These are phyloP conservation scores for Phaedon cochleariae DNA, from an alignment of 2,888 invertebrate genomes.

Conservation along the genomic window DNA sequence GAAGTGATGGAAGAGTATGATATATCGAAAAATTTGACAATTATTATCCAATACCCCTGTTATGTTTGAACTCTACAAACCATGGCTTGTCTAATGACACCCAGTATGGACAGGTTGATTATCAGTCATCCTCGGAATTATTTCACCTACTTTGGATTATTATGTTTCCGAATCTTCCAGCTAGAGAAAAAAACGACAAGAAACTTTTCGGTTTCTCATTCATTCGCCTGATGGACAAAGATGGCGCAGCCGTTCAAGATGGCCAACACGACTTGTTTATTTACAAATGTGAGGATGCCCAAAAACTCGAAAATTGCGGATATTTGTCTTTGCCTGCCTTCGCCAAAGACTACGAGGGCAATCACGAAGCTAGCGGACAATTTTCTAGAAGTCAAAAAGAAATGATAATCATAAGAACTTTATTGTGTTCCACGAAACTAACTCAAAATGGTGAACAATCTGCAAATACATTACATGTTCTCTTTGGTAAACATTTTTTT, in stretches of 20 bases:
- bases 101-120: no score
- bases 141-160: no score
- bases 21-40: no score
- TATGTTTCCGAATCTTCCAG: constrained; percentile 61
- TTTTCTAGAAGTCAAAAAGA: constrained; percentile 88
- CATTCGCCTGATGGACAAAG: constrained; percentile 87
- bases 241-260: constrained; percentile 89
- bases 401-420: constrained; percentile 80
- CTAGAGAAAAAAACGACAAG: constrained; percentile 88
- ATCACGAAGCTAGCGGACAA: constrained; percentile 64
- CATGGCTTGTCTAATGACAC: no score
- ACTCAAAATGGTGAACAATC: constrained; percentile 87
- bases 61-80: no score
- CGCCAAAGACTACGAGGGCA: constrained; percentile 70
- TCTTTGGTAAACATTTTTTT: background rate
- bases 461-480: no score
- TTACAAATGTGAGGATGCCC: constrained; percentile 89
- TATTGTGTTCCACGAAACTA: constrained; percentile 94
- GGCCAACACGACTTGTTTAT: constrained; percentile 90
- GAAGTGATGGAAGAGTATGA: no score
- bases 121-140: no score
- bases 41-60: no score
- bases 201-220: constrained; percentile 93
- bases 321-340: constrained; percentile 74
- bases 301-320: constrained; percentile 72